These are phyloP conservation scores for Fragum whitleyi DNA, from an alignment of 2,888 invertebrate species.

Conservation along the genomic window DNA sequence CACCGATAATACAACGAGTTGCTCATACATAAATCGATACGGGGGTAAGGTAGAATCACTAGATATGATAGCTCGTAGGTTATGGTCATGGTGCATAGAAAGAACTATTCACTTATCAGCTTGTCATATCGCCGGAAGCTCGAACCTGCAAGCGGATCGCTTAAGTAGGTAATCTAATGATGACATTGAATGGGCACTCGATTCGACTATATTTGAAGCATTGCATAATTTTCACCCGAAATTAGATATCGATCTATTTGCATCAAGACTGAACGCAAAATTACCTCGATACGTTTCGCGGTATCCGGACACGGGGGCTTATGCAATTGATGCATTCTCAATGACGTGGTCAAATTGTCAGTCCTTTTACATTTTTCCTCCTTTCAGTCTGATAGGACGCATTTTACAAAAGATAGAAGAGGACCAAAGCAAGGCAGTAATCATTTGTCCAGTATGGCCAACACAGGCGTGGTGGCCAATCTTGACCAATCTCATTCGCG, in stretches of 20 bases:
- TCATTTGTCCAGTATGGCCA: conserved; percentile 24
- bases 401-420: conserved; percentile 42
- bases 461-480: neutral
- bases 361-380: conserved; percentile 44
- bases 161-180: neutral
- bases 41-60: conserved; percentile 23
- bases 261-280: conserved; percentile 43
- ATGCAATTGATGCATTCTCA: conserved; percentile 41
- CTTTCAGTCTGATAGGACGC: conserved; percentile 38
- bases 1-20: neutral
- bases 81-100: conserved; percentile 46
- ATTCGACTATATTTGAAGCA: conserved; percentile 27
- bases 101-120: neutral
- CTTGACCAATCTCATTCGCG: no score
- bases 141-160: neutral
- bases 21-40: neutral
- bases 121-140: neutral
- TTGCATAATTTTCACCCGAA: conserved; percentile 9
- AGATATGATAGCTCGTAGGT: conserved; percentile 34
- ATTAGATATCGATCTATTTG: conserved; percentile 35
- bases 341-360: conserved; percentile 21
- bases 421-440: conserved; percentile 37
- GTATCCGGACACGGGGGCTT: conserved; percentile 21
- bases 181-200: neutral
- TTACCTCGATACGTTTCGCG: conserved; percentile 25